Evolutionary conservation across 2,888 invertebrate genomes (phyloP).

Genomic region (Trichogramma evanescens): DNA sequence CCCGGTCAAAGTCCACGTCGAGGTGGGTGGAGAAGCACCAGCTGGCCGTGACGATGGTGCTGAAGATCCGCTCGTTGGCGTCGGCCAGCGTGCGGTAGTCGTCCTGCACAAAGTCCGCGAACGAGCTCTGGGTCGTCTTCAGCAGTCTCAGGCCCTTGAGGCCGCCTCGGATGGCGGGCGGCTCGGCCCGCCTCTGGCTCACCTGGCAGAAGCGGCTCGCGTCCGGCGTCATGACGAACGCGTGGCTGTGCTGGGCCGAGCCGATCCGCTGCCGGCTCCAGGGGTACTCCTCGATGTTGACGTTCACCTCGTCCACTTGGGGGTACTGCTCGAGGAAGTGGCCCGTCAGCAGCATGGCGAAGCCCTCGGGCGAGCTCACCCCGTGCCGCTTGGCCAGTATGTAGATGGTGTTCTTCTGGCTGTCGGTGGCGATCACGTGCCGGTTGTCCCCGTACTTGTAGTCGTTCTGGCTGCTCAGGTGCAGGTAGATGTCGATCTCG

Average conservation of each 20-base stretch:
- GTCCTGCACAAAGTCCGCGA: slow-evolving; percentile 71
- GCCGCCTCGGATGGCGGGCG: slow-evolving; percentile 60
- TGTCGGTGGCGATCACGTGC: slow-evolving; percentile 74
- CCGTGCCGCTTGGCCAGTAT: slow-evolving; percentile 72
- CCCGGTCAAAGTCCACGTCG: slow-evolving; percentile 62
- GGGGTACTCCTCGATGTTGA: slow-evolving; percentile 67
- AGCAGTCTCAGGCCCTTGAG: slow-evolving; percentile 64
- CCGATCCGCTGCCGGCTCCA: slow-evolving; percentile 63
- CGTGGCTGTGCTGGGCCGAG: slow-evolving; percentile 63
- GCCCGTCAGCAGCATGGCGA: slow-evolving; percentile 64
- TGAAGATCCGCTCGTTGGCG: slow-evolving; percentile 69
- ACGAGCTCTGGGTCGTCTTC: slow-evolving; percentile 76
- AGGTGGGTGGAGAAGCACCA: slow-evolving; percentile 66
- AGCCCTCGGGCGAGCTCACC: slow-evolving; percentile 69
- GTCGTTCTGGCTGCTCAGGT: slow-evolving; percentile 63
- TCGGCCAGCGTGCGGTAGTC: slow-evolving; percentile 71
- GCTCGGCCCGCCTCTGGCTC: slow-evolving; percentile 52
- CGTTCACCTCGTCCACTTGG: slow-evolving; percentile 65
- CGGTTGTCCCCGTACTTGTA: slow-evolving; percentile 70
- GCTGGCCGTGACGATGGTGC: slow-evolving; percentile 67
- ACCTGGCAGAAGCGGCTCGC: slow-evolving; percentile 65
- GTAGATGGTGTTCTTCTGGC: slow-evolving; percentile 77
- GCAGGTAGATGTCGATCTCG: slow-evolving; percentile 67
- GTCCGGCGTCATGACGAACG: slow-evolving; percentile 65
- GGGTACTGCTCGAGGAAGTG: slow-evolving; percentile 70